These are phyloP conservation scores for Carollia perspicillata DNA, from an alignment of 2,113 vertebrate genomes.

Conservation along the genomic window DNA sequence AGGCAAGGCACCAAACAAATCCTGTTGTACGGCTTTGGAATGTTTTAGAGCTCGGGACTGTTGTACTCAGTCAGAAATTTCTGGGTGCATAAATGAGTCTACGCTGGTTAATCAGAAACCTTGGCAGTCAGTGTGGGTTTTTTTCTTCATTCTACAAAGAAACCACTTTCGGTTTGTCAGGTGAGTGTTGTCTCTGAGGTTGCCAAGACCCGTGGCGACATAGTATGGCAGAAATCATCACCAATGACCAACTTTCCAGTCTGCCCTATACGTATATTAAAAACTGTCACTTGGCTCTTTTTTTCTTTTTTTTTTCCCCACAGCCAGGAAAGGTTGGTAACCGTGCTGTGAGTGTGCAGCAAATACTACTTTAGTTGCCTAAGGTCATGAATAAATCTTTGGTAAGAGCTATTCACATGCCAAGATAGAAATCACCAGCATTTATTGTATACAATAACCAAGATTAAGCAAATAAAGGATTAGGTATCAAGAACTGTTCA, in stretches of 20 bases:
- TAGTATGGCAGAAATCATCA: neutral
- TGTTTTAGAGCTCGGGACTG: neutral
- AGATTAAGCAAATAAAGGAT: neutral
- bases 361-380: neutral
- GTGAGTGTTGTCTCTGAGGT: neutral
- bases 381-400: neutral
- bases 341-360: neutral
- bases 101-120: neutral
- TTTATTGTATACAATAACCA: neutral
- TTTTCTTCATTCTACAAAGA: neutral
- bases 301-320: neutral
- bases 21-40: neutral
- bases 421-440: neutral
- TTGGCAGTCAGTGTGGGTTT: neutral
- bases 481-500: neutral
- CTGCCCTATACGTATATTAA: neutral
- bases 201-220: neutral
- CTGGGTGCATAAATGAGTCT: neutral
- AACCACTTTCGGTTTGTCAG: neutral
- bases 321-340: neutral
- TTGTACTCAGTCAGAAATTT: conserved; percentile 49
- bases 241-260: neutral
- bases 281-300: neutral
- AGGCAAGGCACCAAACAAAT: neutral
- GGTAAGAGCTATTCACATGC: neutral